Conservation (phyloP, 1,140 invertebrate species). For the Drosophila malerkotliana region DNA sequence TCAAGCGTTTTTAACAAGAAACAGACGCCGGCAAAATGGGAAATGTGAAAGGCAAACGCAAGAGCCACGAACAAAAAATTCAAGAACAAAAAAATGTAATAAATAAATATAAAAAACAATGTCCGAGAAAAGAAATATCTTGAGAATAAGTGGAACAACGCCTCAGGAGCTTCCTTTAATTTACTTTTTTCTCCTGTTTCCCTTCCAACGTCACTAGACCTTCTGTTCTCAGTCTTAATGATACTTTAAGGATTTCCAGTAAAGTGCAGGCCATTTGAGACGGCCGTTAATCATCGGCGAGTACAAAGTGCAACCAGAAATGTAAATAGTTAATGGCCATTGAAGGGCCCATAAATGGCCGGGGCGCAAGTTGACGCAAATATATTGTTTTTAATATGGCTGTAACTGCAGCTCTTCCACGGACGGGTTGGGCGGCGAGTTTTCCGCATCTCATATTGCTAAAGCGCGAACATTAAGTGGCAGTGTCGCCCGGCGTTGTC, state of each 20-base stretch:
- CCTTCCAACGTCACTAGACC: conserved; percentile 5
- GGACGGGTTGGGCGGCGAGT: conserved; percentile 10
- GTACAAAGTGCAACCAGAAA: conserved; percentile 36
- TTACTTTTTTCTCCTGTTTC: conserved; percentile 47
- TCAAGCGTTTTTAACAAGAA: conserved; percentile 73
- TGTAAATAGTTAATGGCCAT: conserved; percentile 53
- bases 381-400: conserved; percentile 73
- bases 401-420: conserved; percentile 11
- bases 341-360: conserved; percentile 41
- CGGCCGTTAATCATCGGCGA: conserved; percentile 19
- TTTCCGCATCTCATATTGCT: conserved; percentile 56
- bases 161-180: conserved; percentile 73
- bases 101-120: background rate
- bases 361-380: conserved; percentile 32
- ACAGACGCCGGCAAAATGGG: conserved; percentile 56
- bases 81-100: conserved; percentile 4
- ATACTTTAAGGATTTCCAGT: conserved; percentile 40
- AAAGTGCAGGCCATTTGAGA: conserved; percentile 36
- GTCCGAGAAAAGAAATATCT: conserved; percentile 28
- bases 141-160: conserved; percentile 50
- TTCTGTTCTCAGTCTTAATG: conserved; percentile 24
- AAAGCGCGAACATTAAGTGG: conserved; percentile 76
- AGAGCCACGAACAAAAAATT: conserved; percentile 1
- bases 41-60: conserved; percentile 41
- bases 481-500: conserved; percentile 56